Conservation (phyloP, 2,888 invertebrate genomes). For the Congeria kusceri region DNA sequence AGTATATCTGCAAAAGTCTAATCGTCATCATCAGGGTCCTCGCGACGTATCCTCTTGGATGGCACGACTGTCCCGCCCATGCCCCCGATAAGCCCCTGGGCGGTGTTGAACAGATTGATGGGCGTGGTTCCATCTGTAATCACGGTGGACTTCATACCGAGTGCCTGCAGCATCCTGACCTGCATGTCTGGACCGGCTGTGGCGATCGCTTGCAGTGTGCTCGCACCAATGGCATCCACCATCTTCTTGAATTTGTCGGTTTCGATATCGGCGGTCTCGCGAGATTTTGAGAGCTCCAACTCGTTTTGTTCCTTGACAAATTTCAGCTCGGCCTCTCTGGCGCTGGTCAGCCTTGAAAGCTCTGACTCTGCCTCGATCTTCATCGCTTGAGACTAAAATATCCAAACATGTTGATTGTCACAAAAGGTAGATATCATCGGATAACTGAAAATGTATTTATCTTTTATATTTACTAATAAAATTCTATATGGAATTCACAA, state of each 20-base stretch:
- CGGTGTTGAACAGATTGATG: constrained; percentile 86
- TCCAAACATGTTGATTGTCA: no score
- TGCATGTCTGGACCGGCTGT: constrained; percentile 86
- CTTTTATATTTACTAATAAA: no score
- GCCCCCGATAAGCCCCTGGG: constrained; percentile 85
- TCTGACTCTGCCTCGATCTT: constrained; percentile 86
- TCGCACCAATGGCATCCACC: constrained; percentile 85
- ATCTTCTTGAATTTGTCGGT: constrained; percentile 85
- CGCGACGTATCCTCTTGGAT: constrained; percentile 61
- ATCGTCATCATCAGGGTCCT: constrained; percentile 63
- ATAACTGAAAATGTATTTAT: no score
- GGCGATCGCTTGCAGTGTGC: constrained; percentile 85
- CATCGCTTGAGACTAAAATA: constrained; percentile 83
- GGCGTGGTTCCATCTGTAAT: constrained; percentile 86
- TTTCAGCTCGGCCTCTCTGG: constrained; percentile 86
- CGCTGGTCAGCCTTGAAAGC: constrained; percentile 85
- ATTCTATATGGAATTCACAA: no score
- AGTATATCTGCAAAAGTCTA: constrained; percentile 19
- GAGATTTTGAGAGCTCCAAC: constrained; percentile 84
- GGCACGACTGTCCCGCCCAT: constrained; percentile 58
- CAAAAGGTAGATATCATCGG: no score
- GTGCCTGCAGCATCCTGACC: constrained; percentile 85
- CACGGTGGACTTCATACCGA: constrained; percentile 86
- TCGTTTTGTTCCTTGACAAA: constrained; percentile 85
- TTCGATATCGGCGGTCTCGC: constrained; percentile 85